These are phyloP conservation scores for Pachyseris speciosa DNA, from an alignment of 64 coral and sea anemone species.

Conservation along the genomic window DNA sequence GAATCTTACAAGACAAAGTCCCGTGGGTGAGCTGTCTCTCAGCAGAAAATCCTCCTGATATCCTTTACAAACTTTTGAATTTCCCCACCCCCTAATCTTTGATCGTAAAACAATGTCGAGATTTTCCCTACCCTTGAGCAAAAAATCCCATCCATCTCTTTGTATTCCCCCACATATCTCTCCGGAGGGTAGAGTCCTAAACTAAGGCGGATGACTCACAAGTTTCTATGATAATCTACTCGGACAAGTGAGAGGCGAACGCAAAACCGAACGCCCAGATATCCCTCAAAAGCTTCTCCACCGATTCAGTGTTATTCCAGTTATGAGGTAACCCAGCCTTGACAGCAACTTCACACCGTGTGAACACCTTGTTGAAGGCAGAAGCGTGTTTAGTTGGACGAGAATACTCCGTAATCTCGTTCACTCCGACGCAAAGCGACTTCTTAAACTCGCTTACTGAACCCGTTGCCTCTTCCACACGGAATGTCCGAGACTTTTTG, in stretches of 20 bases:
- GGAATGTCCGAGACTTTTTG: constrained; percentile 57
- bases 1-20: no score
- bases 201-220: no score
- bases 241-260: constrained; percentile 71
- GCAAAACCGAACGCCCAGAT: constrained; percentile 84
- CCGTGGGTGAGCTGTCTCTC: no score
- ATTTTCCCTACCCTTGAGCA: no score
- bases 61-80: no score
- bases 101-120: no score
- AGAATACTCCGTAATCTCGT: constrained; percentile 82
- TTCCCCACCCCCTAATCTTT: no score
- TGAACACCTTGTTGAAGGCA: constrained; percentile 74
- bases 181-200: no score
- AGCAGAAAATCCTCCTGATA: no score
- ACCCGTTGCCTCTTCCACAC: background rate
- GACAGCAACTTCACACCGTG: constrained; percentile 70
- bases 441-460: constrained; percentile 46
- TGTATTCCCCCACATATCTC: no score
- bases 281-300: constrained; percentile 72
- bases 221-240: background rate
- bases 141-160: no score
- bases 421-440: constrained; percentile 34
- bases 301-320: constrained; percentile 47
- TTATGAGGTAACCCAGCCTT: constrained; percentile 36
- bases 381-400: constrained; percentile 72